Evolutionary conservation across 2,797 vertebrate species (phyloP).

Genomic region (Sus cebifrons): DNA sequence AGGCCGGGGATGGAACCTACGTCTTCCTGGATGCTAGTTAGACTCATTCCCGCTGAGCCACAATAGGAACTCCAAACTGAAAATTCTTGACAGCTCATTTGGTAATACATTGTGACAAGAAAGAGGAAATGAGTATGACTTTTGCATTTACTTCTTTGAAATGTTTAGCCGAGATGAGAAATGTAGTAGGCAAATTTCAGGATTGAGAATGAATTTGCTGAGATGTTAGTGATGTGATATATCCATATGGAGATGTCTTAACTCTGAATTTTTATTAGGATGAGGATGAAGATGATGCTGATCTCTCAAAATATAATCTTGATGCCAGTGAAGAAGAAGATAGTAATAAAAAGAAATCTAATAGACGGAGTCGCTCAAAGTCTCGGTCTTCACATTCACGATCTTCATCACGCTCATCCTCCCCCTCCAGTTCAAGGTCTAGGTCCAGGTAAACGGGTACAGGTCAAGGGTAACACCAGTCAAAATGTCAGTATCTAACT

Average conservation of each 20-base stretch:
- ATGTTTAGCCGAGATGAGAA: not conserved
- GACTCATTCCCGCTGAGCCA: too few relatives aligned
- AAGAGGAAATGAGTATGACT: not conserved
- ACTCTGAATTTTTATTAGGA: slow-evolving; percentile 90
- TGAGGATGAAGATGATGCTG: slow-evolving; percentile 95
- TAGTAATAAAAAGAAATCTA: slow-evolving; percentile 91
- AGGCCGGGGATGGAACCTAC: too few relatives aligned
- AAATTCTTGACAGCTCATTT: slow-evolving; percentile 1
- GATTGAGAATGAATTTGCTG: slow-evolving; percentile 51
- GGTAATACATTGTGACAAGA: not conserved
- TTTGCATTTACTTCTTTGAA: not conserved
- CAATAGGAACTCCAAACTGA: not conserved
- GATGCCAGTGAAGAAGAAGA: slow-evolving; percentile 95
- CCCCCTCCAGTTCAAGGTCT: slow-evolving; percentile 99
- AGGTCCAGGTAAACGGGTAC: slow-evolving; percentile 99
- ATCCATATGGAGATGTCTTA: not conserved
- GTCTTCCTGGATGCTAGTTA: too few relatives aligned
- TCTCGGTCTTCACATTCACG: slow-evolving; percentile 95
- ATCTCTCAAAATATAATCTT: slow-evolving; percentile 98
- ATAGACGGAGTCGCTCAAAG: slow-evolving; percentile 93
- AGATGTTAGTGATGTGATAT: not conserved
- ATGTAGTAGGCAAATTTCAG: slow-evolving; percentile 6
- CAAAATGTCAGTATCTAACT: slow-evolving; percentile 99
- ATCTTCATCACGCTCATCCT: slow-evolving; percentile 96
- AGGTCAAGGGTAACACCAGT: slow-evolving; percentile 99